phyloP scores from a whole-genome alignment of 53 echinoderm and acorn worm genomes.

The Echinarachnius parma region DNA sequence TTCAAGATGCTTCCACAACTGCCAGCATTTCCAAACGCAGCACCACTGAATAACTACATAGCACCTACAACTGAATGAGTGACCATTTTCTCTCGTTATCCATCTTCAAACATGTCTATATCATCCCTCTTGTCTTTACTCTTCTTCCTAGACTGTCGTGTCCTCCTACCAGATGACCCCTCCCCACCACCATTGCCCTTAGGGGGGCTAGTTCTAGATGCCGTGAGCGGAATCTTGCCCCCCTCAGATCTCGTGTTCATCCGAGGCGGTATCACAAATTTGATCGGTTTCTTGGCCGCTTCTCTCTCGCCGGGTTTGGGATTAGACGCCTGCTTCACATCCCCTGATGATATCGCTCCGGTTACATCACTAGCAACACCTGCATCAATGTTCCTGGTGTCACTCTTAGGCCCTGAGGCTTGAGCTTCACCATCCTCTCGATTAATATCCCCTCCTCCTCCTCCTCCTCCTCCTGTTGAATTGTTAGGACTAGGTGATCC shows the following conservation, averaged over 20 bases:
- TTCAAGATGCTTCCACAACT: too few relatives aligned
- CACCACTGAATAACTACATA: too few relatives aligned
- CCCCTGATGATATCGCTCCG: too few relatives aligned
- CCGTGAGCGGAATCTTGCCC: conserved; percentile 18
- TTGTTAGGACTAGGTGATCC: too few relatives aligned
- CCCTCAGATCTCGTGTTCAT: conserved; percentile 4
- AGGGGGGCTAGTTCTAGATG: neutral
- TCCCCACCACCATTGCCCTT: conserved; percentile 16
- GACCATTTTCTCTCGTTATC: conserved; percentile 18
- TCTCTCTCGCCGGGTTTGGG: conserved; percentile 6
- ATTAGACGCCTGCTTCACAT: neutral
- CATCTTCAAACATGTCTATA: conserved; percentile 59
- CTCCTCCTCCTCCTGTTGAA: neutral
- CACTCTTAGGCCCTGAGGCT: conserved; percentile 1
- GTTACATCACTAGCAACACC: neutral
- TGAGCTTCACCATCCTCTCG: neutral
- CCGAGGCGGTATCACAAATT: conserved; percentile 39
- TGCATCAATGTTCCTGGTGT: neutral
- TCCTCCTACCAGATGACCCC: conserved; percentile 21
- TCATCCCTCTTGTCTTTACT: conserved; percentile 27
- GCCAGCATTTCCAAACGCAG: too few relatives aligned
- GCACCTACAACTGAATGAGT: too few relatives aligned
- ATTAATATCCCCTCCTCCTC: neutral
- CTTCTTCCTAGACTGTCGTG: conserved; percentile 38
- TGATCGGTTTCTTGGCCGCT: conserved; percentile 41